Base-by-base conservation (phyloP, 2,888 invertebrate genomes). In the Caenorhabditis becei region DNA sequence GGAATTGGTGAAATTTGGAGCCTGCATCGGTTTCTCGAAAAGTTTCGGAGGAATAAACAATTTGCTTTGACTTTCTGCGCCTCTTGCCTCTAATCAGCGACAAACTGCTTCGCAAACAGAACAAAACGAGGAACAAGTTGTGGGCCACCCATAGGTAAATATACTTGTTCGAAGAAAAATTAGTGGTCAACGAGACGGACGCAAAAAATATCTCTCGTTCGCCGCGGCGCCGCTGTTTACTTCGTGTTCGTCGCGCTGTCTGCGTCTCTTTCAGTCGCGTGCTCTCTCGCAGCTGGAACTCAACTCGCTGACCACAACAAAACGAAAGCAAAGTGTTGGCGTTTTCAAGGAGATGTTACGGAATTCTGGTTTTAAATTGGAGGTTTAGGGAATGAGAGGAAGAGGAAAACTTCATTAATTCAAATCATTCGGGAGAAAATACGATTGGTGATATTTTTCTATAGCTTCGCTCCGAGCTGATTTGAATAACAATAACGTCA, bases 301-400 rank as follows among this genome's bases (percentile, higher is more conserved):
- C 28, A 28, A n/a, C 14, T 47, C 35, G 23, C 24, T 69, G 69
- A 69, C 69, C 69, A 70, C 70, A 61, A 70, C 70, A 70, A 53
- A 70, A 49, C 28, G 44, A 18, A 18, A 14, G 20, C 37, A 11
- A 20, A 49, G 49, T 32, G 32, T 32, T 10, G 10, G 32, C n/a
- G n/a, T n/a, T 32, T 32, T 32, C 32, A 10, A 32, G 32, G 32
- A 32, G 32, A 32, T 32, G 32, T 32, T 32, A 7, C 4, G 32
- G 32, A 32, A 32, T 4, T 32, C 32, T 32, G 32, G 10, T 7
- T 32, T 4, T 7, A 10, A 32, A 32, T 10, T 32, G 32, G 32
- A 32, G 10, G 5, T 32, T 32, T 7, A 32, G 32, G 10, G 32
- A 32, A 32, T 10, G 32, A 7, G 32, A 32, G 10, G 32, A 32